Base-by-base conservation (phyloP, 2,888 invertebrate genomes). In the Drosophila pegasa region DNA sequence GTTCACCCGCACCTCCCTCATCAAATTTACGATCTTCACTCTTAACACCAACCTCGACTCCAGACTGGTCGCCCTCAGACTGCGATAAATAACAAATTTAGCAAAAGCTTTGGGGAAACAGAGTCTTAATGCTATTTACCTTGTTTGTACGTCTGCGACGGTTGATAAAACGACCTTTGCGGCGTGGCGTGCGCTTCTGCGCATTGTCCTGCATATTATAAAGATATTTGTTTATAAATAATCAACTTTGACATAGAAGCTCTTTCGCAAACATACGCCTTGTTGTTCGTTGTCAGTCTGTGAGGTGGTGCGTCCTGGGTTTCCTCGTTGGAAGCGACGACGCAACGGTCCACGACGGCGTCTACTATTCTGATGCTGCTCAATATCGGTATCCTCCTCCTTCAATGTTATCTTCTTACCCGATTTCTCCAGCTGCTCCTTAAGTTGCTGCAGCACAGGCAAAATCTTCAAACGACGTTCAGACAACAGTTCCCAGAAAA, bases 401-500 rank as follows among this genome's bases (percentile, higher is more conserved):
- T 95, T 95, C 81, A 96, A 91, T 0, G 93, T 92, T 74, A 95
- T 94, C 2, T 93, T 92, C 61, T 94, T 94, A 0, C 95, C 95
- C 37, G 93, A 95, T 95, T 94, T 94, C 93, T 95, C 94, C 82
- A 95, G 94, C 66, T 93, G 93, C 60, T 95, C 94, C 70, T 95
- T 94, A 50, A 97, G 93, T 69, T 94, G 94, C 72, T 95, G 94
- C 70, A 97, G 93, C 56, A 96, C 94, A 8, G 96, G 96, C 93
- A 97, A 95, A 56, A 95, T 93, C 81, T 94, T 94, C 22, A 97
- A 91, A 70, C 95, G 95, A 54, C 96, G 94, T 80, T 94, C 94
- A 31, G 96, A 96, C 57, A 97, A 92, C 72, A 96, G 91, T 77
- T 95, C 94, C 97, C 97, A 97, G 87, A 95, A 93, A 38, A 97